Base-by-base conservation (phyloP, 2,797 vertebrate species). In the Spheniscus humboldti region DNA sequence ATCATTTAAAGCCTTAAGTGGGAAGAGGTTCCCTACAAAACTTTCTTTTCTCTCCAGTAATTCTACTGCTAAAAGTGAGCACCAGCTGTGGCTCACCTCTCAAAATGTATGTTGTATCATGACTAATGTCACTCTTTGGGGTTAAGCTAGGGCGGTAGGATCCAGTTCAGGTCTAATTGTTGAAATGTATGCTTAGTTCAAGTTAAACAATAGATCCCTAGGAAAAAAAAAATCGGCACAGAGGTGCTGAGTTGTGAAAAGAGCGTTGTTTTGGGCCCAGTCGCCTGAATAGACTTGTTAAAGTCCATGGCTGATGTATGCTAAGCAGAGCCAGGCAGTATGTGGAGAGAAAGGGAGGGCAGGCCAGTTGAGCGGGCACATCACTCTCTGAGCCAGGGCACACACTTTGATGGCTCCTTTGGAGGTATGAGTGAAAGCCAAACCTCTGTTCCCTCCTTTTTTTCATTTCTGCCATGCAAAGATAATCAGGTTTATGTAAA, bases 401-500 rank as follows among this genome's bases (percentile, higher is more conserved):
- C 96, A 98, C 98, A 98, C 98, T 98, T 99, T 99, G 98, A 99
- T 98, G 98, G 98, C 98, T 98, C 98, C 98, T 98, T 98, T 97
- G 98, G 98, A 98, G 98, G 98, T 98, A 98, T 98, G 97, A 98
- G 98, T 97, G 97, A 98, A 99, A 99, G 98, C 98, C 98, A 98
- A 98, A 98, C 98, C 98, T 98, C 93, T 93, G 97, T 97, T 98
- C 98, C 97, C 97, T 97, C 98, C 98, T 96, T 96, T 97, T 98
- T 98, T 98, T 98, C 98, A 97, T 99, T 98, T 99, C 99, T 99
- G 99, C 99, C 99, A 99, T 98, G 99, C 99, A 99, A 99, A 99
- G 99, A 99, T 99, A 99, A 99, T 99, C 99, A 99, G 99, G 99
- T 99, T 99, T 99, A 99, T 99, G 99, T 99, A 99, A 99, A 99